phyloP scores from a whole-genome alignment of 2,113 vertebrate genomes.

The Spilogale gracilis region DNA sequence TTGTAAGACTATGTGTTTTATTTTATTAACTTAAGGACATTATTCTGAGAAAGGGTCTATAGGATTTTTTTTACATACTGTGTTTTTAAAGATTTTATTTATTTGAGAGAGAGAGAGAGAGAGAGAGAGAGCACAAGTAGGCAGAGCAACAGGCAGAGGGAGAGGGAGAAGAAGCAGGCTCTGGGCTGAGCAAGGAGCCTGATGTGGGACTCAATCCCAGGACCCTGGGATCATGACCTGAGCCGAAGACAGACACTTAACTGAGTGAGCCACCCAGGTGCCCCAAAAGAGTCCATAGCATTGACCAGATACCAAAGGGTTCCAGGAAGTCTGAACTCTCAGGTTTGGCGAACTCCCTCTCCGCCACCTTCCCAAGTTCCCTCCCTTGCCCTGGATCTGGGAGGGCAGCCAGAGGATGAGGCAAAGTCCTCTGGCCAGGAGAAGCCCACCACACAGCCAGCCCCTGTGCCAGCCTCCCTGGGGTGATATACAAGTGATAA shows the following conservation, averaged over 20 bases:
- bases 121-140: too few relatives aligned
- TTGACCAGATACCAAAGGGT: neutral
- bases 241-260: too few relatives aligned
- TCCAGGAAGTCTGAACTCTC: neutral
- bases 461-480: neutral
- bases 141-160: too few relatives aligned
- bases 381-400: neutral
- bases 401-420: neutral
- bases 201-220: too few relatives aligned
- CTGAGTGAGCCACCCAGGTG: too few relatives aligned
- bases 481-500: neutral
- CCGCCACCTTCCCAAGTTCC: neutral
- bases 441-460: neutral
- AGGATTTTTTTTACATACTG: neutral
- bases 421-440: neutral
- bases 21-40: conserved; percentile 37
- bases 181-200: too few relatives aligned
- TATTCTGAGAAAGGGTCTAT: neutral
- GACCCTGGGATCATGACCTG: too few relatives aligned
- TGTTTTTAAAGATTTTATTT: too few relatives aligned
- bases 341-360: neutral
- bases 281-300: neutral
- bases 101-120: too few relatives aligned
- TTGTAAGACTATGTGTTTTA: neutral
- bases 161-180: too few relatives aligned